phyloP scores from a whole-genome alignment of 2,797 vertebrate genomes.

The Gadopsis bispinosus region DNA sequence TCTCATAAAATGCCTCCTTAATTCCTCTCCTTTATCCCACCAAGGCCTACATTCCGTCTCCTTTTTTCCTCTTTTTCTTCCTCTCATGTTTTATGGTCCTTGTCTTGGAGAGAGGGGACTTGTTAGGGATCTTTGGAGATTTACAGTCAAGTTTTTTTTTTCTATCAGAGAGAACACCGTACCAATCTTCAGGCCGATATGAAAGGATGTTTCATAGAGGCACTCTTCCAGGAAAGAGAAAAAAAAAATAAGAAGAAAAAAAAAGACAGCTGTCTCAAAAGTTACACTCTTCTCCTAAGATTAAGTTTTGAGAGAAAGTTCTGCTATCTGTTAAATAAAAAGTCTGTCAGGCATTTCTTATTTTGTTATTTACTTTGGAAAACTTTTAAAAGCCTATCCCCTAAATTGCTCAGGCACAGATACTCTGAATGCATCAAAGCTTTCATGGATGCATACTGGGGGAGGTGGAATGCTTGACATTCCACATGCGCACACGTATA shows the following conservation, averaged over 20 bases:
- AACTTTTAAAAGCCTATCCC: slow-evolving; percentile 80
- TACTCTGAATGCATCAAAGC: slow-evolving; percentile 84
- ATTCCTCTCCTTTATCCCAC: slow-evolving; percentile 80
- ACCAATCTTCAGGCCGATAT: slow-evolving; percentile 76
- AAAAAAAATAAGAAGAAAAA: slow-evolving; percentile 26
- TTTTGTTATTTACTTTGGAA: slow-evolving; percentile 79
- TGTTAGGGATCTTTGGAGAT: slow-evolving; percentile 83
- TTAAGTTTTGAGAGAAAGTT: slow-evolving; percentile 71
- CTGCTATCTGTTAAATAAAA: slow-evolving; percentile 73
- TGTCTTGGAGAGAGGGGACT: slow-evolving; percentile 77
- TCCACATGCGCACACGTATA: slow-evolving; percentile 62
- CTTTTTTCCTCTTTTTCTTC: slow-evolving; percentile 56
- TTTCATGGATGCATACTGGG: slow-evolving; percentile 63
- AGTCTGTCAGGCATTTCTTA: slow-evolving; percentile 72
- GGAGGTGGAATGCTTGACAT: slow-evolving; percentile 63
- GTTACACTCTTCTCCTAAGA: slow-evolving; percentile 65
- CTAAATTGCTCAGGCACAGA: slow-evolving; percentile 81
- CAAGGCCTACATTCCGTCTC: slow-evolving; percentile 66
- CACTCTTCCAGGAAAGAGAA: slow-evolving; percentile 62
- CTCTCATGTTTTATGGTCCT: slow-evolving; percentile 82
- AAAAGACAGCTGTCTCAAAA: slow-evolving; percentile 73
- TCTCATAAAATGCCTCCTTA: slow-evolving; percentile 81
- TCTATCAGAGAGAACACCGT: slow-evolving; percentile 73
- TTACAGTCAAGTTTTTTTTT: slow-evolving; percentile 78
- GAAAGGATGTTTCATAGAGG: slow-evolving; percentile 77